Conservation (phyloP, 2,113 vertebrate genomes). For the Anhinga rufa region DNA sequence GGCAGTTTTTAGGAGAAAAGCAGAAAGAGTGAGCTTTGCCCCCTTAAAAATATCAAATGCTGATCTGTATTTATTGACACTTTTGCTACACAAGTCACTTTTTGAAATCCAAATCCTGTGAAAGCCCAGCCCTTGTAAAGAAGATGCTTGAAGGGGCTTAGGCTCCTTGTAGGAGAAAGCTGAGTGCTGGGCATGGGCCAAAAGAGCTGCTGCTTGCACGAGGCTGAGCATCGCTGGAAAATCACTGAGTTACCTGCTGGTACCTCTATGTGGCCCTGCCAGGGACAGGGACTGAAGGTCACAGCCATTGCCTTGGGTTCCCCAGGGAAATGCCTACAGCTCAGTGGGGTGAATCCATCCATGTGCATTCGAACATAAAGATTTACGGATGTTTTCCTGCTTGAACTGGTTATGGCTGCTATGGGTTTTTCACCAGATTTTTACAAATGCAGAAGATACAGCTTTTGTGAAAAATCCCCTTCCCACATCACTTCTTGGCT, state of each 20-base stretch:
- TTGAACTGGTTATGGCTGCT: neutral
- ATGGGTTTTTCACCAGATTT: fast-evolving
- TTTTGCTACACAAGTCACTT: neutral
- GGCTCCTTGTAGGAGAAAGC: neutral
- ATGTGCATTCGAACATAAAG: neutral
- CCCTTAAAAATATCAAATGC: neutral
- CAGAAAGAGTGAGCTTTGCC: neutral
- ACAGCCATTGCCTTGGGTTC: neutral
- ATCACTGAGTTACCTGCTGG: neutral
- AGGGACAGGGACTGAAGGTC: neutral
- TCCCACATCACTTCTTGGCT: neutral
- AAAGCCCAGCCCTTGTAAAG: neutral
- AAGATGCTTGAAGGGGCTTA: neutral
- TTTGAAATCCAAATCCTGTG: neutral
- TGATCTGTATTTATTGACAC: neutral
- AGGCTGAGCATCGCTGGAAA: fast-evolving
- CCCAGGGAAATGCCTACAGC: neutral
- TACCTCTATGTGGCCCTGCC: neutral
- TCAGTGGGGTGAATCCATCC: neutral
- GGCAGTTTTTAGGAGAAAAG: neutral
- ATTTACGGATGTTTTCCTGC: neutral
- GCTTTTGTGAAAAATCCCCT: neutral
- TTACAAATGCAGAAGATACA: neutral
- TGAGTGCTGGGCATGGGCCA: neutral
- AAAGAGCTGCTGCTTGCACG: neutral